A percentile compares a stretch with the other conserved stretches of the same genome.
Evolutionary conservation across 1,140 invertebrate genomes (phyloP).

Genomic region (Orussus abietinus): DNA sequence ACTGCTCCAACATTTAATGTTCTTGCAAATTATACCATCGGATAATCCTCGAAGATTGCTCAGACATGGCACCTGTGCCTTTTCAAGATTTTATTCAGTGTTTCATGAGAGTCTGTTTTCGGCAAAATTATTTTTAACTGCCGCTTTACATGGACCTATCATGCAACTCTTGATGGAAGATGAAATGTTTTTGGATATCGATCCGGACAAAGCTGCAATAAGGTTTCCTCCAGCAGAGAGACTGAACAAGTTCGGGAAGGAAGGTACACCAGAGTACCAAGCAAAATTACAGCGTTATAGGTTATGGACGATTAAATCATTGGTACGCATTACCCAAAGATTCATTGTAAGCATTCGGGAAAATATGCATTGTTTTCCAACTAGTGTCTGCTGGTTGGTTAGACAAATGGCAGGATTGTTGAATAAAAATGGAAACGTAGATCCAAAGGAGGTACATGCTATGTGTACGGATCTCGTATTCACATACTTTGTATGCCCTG

Average conservation of each 20-base stretch:
- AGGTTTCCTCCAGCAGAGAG: conserved; percentile 68
- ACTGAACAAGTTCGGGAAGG: conserved; percentile 74
- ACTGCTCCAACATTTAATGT: conserved; percentile 76
- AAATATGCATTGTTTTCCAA: conserved; percentile 90
- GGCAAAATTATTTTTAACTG: conserved; percentile 88
- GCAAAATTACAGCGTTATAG: conserved; percentile 72
- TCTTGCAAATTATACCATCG: conserved; percentile 74
- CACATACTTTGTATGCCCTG: conserved; percentile 92
- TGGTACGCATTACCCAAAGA: conserved; percentile 73
- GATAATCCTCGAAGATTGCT: conserved; percentile 84
- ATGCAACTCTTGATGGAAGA: conserved; percentile 91
- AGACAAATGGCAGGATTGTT: conserved; percentile 72
- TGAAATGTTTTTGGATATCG: conserved; percentile 88
- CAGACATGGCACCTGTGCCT: conserved; percentile 80
- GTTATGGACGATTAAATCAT: conserved; percentile 72
- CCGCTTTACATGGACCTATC: conserved; percentile 86
- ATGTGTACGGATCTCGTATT: conserved; percentile 92
- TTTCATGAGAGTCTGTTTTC: conserved; percentile 89
- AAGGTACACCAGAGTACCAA: conserved; percentile 67
- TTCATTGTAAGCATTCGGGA: conserved; percentile 83
- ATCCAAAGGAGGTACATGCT: conserved; percentile 66
- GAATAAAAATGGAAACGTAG: conserved; percentile 60
- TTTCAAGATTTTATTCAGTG: conserved; percentile 83
- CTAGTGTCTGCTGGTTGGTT: conserved; percentile 73
- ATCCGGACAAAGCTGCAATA: conserved; percentile 81